A percentile compares a stretch with the other conserved stretches of the same genome.
These are phyloP conservation scores for Euwallacea similis DNA, from an alignment of 1,140 invertebrate species.

Conservation along the genomic window DNA sequence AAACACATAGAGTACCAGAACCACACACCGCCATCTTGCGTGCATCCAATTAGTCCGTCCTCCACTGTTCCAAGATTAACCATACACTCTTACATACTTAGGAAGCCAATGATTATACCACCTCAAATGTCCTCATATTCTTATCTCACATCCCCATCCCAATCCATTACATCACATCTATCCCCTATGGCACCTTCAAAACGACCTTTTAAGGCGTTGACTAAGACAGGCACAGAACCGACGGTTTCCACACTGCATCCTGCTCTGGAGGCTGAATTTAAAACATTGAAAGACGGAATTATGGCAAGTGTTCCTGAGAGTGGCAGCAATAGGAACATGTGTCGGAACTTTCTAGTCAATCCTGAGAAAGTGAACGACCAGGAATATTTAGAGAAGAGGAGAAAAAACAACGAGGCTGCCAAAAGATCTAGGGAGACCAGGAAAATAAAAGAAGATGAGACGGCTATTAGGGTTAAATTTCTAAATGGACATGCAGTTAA, in stretches of 20 bases:
- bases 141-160: background rate
- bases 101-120: background rate
- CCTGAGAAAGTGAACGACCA: conserved; percentile 66
- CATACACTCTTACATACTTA: no score
- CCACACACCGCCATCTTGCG: no score
- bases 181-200: background rate
- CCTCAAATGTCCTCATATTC: background rate
- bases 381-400: conserved; percentile 87
- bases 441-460: conserved; percentile 88
- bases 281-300: background rate
- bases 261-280: background rate
- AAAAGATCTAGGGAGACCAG: conserved; percentile 90
- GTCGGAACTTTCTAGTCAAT: conserved; percentile 55
- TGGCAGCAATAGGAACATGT: background rate
- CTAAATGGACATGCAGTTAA: conserved; percentile 73
- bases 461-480: conserved; percentile 82
- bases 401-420: conserved; percentile 94
- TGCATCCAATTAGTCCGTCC: no score
- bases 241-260: conserved; percentile 62
- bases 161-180: background rate
- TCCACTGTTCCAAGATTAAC: no score
- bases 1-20: no score
- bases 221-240: background rate
- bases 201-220: background rate
- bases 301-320: background rate